Evolutionary conservation across 1,140 invertebrate species (phyloP), one percentile per base, ranked within the genome.

Genomic region (Gryllus bimaculatus): DNA sequence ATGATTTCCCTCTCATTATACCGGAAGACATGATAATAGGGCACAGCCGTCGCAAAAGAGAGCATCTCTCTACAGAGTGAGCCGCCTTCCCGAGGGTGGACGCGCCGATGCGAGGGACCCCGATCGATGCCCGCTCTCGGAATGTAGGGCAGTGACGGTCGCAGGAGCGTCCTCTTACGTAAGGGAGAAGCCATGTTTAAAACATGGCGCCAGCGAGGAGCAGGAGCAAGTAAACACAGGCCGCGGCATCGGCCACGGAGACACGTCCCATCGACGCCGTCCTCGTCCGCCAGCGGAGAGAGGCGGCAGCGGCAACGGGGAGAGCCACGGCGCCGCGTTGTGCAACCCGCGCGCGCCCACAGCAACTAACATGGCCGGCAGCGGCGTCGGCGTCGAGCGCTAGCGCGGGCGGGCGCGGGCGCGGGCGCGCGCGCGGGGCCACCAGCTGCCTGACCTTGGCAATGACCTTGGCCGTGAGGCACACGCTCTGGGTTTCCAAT

Each of bases 331-430:
- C 5, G 26, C 26, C 5, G 77, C 20, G 20, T 21, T 47, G 77
- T 13, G n/a, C 48, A 39, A 49, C 47, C 20, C 15, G 77, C 8
- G 15, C 15, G 20, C 39, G 20, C 74, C 39, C 10, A 54, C 47
- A 18, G 20, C 26, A 39, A 39, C 26, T 1, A 39, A 39, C 26
- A 39, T 39, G 26, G 26, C 26, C 5, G 26, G 26, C 26, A 39
- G 26, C 26, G 39, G 79, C 79, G n/a, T n/a, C n/a, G n/a, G 74
- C 47, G 21, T 81, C 48, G 82, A 83, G 84, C 82, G 83, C 82
- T 80, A 81, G 82, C 83, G 82, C 82, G 82, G 26, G n/a, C 47
- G 47, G 18, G 26, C 21, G 79, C 82, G 80, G n/a, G n/a, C n/a
- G n/a, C 83, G 82, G 20, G 82, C 82, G 83, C 82, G 83, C 49